Evolutionary conservation across 1,140 invertebrate species (phyloP).

Genomic region (Drosophila nebulosa): DNA sequence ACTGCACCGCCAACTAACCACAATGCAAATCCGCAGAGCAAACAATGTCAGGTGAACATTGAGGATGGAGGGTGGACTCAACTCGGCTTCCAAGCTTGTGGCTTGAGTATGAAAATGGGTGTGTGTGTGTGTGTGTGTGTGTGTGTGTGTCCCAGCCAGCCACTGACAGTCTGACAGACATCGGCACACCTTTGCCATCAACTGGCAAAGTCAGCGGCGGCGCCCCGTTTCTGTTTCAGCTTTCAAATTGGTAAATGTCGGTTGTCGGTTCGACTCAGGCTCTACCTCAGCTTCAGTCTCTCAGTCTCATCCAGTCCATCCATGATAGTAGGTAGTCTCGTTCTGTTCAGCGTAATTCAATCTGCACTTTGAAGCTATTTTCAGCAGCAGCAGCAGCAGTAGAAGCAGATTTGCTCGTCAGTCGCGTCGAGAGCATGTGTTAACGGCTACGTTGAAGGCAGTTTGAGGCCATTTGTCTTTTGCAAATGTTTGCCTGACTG

Average conservation of each 20-base stretch:
- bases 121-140: constrained; percentile 10
- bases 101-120: constrained; percentile 14
- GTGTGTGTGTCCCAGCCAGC: constrained; percentile 21
- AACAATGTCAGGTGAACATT: constrained; percentile 74
- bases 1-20: constrained; percentile 71
- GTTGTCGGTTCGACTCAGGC: constrained; percentile 4
- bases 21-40: constrained; percentile 78
- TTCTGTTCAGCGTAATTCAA: constrained; percentile 68
- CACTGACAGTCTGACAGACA: constrained; percentile 68
- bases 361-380: constrained; percentile 70
- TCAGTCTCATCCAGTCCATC: not conserved
- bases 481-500: constrained; percentile 53
- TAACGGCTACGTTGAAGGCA: constrained; percentile 33
- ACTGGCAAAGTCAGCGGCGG: constrained; percentile 42
- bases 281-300: not conserved
- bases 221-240: constrained; percentile 17
- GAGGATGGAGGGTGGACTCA: constrained; percentile 11
- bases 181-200: constrained; percentile 67
- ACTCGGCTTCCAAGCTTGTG: constrained; percentile 14
- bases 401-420: constrained; percentile 44
- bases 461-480: constrained; percentile 56
- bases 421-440: constrained; percentile 48
- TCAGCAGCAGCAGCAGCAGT: constrained; percentile 33
- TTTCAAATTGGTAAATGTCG: constrained; percentile 48
- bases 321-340: not conserved